Conservation (phyloP, 2,888 invertebrate species). For the Danaus chrysippus region DNA sequence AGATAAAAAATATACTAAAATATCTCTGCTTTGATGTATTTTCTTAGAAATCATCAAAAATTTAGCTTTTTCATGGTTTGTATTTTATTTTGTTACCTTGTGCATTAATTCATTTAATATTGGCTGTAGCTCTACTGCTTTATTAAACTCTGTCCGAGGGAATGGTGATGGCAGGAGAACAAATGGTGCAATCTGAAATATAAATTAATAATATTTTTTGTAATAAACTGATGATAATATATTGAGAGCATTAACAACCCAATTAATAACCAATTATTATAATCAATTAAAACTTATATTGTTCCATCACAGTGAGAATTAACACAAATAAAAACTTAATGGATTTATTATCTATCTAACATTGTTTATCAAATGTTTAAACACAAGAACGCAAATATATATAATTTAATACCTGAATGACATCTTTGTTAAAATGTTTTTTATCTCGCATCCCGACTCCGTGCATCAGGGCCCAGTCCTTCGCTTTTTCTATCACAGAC, state of each 20-base stretch:
- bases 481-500: conserved; percentile 85
- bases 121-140: conserved; percentile 85
- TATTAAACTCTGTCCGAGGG: conserved; percentile 85
- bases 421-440: conserved; percentile 82
- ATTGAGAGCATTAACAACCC: too few species aligned
- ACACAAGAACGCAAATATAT: too few species aligned
- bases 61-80: too few species aligned
- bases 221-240: neutral
- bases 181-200: conserved; percentile 85
- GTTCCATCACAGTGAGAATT: too few species aligned
- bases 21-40: too few species aligned
- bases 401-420: conserved; percentile 72
- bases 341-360: too few species aligned
- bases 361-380: too few species aligned
- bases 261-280: too few species aligned
- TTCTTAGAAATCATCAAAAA: too few species aligned
- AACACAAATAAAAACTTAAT: too few species aligned
- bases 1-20: too few species aligned
- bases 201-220: conserved; percentile 10
- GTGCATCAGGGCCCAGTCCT: conserved; percentile 92
- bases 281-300: too few species aligned
- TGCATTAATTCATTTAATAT: conserved; percentile 90
- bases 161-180: conserved; percentile 88
- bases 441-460: conserved; percentile 89
- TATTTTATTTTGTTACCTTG: conserved; percentile 55